Evolutionary conservation across 2,888 invertebrate species (phyloP).

Genomic region (Gymnocheta viridis): DNA sequence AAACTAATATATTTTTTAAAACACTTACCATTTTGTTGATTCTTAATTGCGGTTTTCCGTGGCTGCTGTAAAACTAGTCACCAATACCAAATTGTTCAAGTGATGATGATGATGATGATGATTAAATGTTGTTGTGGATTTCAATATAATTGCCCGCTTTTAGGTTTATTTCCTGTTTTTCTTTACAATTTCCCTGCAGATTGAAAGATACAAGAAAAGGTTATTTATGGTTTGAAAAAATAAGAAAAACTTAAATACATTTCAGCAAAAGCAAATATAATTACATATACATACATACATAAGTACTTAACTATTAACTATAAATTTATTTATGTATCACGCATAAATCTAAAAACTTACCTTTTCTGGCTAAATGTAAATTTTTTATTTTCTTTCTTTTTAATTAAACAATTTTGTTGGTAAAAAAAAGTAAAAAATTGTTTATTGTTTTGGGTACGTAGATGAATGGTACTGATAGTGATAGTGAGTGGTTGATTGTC

Average conservation of each 20-base stretch:
- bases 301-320: no score
- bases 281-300: neutral
- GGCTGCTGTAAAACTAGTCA: neutral
- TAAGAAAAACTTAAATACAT: neutral
- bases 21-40: constrained; percentile 59
- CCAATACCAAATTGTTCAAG: neutral
- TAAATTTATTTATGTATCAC: constrained; percentile 3
- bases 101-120: neutral
- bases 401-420: neutral
- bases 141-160: constrained; percentile 12
- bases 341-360: constrained; percentile 26
- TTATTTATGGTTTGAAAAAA: constrained; percentile 11
- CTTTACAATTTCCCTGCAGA: neutral
- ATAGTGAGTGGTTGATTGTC: neutral
- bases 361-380: constrained; percentile 9
- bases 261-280: neutral
- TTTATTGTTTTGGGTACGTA: constrained; percentile 12
- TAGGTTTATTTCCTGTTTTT: neutral
- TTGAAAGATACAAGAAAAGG: neutral
- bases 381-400: constrained; percentile 2
- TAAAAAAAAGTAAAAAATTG: neutral
- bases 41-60: constrained; percentile 43
- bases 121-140: no score
- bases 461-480: constrained; percentile 3
- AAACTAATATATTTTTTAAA: neutral